Evolutionary conservation across 2,797 vertebrate genomes (phyloP), one percentile per base, ranked within the genome.

Genomic region (Avahi laniger): DNA sequence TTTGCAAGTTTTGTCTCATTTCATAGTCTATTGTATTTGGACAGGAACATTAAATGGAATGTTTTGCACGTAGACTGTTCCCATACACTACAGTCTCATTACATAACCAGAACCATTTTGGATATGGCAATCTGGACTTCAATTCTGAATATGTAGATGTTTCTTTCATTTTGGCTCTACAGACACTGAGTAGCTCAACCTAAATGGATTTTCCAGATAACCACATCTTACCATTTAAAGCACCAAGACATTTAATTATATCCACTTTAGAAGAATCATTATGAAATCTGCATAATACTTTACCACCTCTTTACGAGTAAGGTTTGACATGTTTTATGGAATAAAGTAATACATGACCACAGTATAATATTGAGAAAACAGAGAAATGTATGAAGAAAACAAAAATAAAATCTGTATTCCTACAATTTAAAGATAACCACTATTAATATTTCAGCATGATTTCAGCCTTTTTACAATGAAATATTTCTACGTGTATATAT

Each of bases 1-100:
- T 83, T 91, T 89, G 18, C 17, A 89, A n/a, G 33, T 78, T 85
- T 78, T 95, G 48, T 88, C 41, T 96, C 33, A 83, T 84, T 83
- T 87, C 22, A 57, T 79, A 90, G 41, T 6, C 54, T 90, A 75
- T 80, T 72, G 38, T 78, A 91, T 84, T 94, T 93, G 43, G 33
- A 65, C 63, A 84, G 3, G 38, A 73, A 48, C 38, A 89, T 72
- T 92, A 86, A 79, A 85, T 69, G 41, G 38, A 82, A 59, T 86
- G 13, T 65, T 84, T 89, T 86, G 6, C 46, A 89, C 81, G n/a
- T 70, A 48, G 28, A 70, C 10, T 78, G 4, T 79, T 92, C 15
- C 46, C 50, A 61, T 82, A 46, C 12, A 87, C 30, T 28, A 90
- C 12, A 83, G 5, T 59, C 28, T 87, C 46, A 10, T 92, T 92